phyloP scores from a whole-genome alignment of 1,140 invertebrate genomes.

The Planococcus citri region DNA sequence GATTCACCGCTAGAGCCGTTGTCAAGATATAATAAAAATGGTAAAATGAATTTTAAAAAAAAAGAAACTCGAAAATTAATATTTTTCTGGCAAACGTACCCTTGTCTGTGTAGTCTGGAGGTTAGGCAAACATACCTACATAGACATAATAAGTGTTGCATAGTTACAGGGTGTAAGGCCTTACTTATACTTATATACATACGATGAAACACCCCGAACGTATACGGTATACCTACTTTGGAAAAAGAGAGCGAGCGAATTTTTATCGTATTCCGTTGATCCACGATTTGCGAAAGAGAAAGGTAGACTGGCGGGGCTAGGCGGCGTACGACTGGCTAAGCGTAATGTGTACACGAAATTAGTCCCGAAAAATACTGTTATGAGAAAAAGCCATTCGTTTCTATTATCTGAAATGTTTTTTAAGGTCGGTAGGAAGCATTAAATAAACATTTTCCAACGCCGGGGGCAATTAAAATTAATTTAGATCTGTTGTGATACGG shows the following conservation, averaged over 20 bases:
- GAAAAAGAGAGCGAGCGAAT: neutral
- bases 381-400: conserved; percentile 19
- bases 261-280: neutral
- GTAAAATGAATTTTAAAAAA: too few species aligned
- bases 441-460: conserved; percentile 19
- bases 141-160: too few species aligned
- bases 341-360: conserved; percentile 10
- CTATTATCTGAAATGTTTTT: conserved; percentile 17
- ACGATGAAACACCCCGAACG: too few species aligned
- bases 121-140: too few species aligned
- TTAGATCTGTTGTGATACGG: conserved; percentile 18
- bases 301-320: neutral
- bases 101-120: too few species aligned
- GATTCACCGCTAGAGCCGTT: too few species aligned
- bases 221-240: too few species aligned
- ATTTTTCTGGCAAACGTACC: too few species aligned
- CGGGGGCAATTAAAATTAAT: conserved; percentile 18
- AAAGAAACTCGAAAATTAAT: too few species aligned
- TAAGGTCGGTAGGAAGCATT: conserved; percentile 20
- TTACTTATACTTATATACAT: too few species aligned
- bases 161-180: too few species aligned
- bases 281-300: neutral
- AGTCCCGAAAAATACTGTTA: conserved; percentile 13
- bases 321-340: neutral
- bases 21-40: too few species aligned